Conservation (phyloP, 2,113 vertebrate genomes). For the Sapayoa aenigma region DNA sequence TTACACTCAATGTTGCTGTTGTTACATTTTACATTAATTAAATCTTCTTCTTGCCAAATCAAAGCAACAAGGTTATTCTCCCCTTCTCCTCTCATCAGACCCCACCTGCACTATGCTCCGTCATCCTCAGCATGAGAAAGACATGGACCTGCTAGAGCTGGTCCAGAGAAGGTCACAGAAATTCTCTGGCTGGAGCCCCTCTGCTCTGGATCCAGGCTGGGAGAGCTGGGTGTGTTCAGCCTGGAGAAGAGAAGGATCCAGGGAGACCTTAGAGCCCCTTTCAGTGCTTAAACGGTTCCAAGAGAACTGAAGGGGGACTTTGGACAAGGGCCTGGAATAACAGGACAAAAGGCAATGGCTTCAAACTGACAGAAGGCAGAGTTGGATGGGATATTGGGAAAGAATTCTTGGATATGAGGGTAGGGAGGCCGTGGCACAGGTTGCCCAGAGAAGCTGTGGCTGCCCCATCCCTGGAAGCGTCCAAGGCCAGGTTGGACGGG, state of each 20-base stretch:
- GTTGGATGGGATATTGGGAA: too few species aligned
- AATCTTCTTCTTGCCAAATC: background rate
- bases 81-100: background rate
- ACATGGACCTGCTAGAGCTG: background rate
- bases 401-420: too few species aligned
- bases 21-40: background rate
- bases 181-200: background rate
- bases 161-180: background rate
- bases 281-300: too few species aligned
- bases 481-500: too few species aligned
- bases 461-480: too few species aligned
- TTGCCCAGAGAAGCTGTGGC: too few species aligned
- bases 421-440: too few species aligned
- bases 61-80: background rate
- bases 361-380: too few species aligned
- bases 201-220: background rate
- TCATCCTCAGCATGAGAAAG: background rate
- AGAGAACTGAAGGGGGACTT: background rate
- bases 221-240: background rate
- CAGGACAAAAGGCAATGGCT: too few species aligned
- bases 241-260: background rate
- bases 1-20: background rate
- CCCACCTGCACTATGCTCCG: background rate
- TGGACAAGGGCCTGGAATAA: background rate
- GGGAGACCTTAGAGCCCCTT: background rate